These are phyloP conservation scores for Ascaphus truei DNA, from an alignment of 2,113 vertebrate genomes.

Conservation along the genomic window DNA sequence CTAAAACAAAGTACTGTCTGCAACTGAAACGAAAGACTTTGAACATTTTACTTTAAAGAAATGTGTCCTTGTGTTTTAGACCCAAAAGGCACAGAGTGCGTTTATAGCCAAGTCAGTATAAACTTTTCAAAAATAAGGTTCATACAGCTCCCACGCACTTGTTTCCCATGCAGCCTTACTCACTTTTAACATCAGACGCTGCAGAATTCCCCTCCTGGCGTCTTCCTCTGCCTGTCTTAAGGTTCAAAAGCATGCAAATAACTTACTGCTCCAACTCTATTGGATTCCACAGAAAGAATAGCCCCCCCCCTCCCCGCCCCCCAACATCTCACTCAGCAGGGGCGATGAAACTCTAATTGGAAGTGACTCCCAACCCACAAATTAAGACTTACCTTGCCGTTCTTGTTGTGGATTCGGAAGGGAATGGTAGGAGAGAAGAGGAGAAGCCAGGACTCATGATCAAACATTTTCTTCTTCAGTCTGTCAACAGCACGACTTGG, in stretches of 20 bases:
- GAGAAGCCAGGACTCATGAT: slow-evolving; percentile 93
- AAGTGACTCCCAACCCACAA: not conserved
- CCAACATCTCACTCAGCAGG: not conserved
- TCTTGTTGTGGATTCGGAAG: slow-evolving; percentile 93
- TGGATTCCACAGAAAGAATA: not conserved
- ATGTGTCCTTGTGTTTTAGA: slow-evolving; percentile 16
- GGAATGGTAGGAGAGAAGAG: slow-evolving; percentile 91
- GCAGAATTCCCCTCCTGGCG: slow-evolving; percentile 29
- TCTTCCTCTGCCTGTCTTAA: not conserved
- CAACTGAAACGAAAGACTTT: not conserved
- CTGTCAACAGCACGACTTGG: slow-evolving; percentile 89
- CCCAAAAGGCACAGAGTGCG: slow-evolving; percentile 7
- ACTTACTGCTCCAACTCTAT: not conserved
- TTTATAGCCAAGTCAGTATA: slow-evolving; percentile 8
- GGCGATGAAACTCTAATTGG: not conserved
- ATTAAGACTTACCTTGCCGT: slow-evolving; percentile 80
- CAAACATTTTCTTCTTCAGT: slow-evolving; percentile 97
- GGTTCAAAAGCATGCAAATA: slow-evolving; percentile 37
- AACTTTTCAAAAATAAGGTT: not conserved
- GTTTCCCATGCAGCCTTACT: slow-evolving; percentile 20
- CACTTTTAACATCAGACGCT: slow-evolving; percentile 27
- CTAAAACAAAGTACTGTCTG: not conserved
- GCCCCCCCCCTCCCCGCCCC: not conserved
- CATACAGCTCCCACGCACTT: slow-evolving; percentile 22
- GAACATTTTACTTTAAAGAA: slow-evolving; percentile 13